These are phyloP conservation scores for Sciaenops ocellatus DNA, from an alignment of 2,797 vertebrate species.

Conservation along the genomic window DNA sequence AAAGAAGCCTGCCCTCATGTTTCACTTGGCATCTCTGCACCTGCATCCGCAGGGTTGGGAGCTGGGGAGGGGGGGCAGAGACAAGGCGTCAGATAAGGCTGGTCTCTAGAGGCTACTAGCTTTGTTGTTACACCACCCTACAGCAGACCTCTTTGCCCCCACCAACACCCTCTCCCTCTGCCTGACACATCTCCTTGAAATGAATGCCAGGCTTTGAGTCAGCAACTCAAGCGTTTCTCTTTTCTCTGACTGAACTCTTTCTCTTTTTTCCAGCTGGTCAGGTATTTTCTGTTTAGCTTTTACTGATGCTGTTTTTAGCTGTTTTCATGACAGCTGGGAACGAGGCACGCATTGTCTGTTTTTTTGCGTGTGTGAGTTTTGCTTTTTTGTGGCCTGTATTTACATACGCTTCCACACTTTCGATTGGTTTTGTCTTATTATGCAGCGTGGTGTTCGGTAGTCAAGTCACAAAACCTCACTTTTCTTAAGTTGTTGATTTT, in stretches of 20 bases:
- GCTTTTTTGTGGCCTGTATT: conserved; percentile 1
- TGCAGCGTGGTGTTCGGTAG: neutral
- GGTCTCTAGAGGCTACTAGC: conserved; percentile 66
- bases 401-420: neutral
- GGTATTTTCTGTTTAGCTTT: conserved; percentile 47
- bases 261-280: conserved; percentile 41
- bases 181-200: conserved; percentile 71
- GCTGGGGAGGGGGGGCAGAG: conserved; percentile 56
- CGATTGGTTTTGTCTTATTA: conserved; percentile 33
- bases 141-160: conserved; percentile 69
- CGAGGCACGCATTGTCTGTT: conserved; percentile 18
- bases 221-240: conserved; percentile 62
- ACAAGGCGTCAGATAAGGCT: conserved; percentile 71
- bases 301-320: conserved; percentile 34
- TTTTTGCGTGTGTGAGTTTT: neutral
- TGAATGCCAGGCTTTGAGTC: conserved; percentile 74
- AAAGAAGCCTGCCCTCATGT: conserved; percentile 63
- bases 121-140: conserved; percentile 74
- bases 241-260: conserved; percentile 24
- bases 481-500: conserved; percentile 6
- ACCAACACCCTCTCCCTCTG: conserved; percentile 46
- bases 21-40: conserved; percentile 79
- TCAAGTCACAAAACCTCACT: neutral
- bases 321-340: conserved; percentile 40
- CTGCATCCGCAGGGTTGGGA: conserved; percentile 67